A percentile compares a stretch with the other conserved stretches of the same genome.
Conservation (phyloP, 2,113 vertebrate species). For the Brienomyrus brachyistius region DNA sequence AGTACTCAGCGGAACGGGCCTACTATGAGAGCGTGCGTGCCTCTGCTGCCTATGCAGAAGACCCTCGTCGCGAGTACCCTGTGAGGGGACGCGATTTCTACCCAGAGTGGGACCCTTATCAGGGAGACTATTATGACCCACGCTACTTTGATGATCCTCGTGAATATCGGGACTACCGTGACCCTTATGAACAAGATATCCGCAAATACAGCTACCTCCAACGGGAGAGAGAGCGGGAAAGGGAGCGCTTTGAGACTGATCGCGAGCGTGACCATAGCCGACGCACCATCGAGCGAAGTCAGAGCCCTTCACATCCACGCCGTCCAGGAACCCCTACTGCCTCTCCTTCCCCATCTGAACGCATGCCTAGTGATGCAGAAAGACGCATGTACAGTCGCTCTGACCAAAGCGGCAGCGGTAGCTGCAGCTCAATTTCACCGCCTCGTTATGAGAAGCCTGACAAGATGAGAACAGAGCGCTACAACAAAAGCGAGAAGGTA, state of each 20-base stretch:
- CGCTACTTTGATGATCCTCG: conserved; percentile 90
- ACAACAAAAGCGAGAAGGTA: conserved; percentile 71
- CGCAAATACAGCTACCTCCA: conserved; percentile 94
- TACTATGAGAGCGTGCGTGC: conserved; percentile 87
- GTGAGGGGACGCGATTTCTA: conserved; percentile 87
- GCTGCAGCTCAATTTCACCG: conserved; percentile 88
- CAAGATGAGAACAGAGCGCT: conserved; percentile 72
- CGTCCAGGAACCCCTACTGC: conserved; percentile 76
- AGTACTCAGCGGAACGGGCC: conserved; percentile 81
- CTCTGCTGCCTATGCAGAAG: conserved; percentile 81
- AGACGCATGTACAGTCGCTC: conserved; percentile 89
- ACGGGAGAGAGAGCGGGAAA: conserved; percentile 81
- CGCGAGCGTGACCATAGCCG: conserved; percentile 70
- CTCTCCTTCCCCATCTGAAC: conserved; percentile 80
- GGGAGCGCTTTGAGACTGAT: conserved; percentile 87
- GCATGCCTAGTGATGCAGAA: conserved; percentile 80
- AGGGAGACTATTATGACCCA: conserved; percentile 88
- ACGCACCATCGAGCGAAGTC: conserved; percentile 69
- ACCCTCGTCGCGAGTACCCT: conserved; percentile 84
- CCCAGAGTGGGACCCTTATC: conserved; percentile 88
- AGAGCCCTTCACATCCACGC: conserved; percentile 83
- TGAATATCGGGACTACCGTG: conserved; percentile 88
- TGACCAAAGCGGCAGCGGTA: conserved; percentile 86
- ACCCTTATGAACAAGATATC: conserved; percentile 94
- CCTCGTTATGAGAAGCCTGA: conserved; percentile 84